Conservation (phyloP, 2,113 vertebrate species). For the Scartelaos histophorus region DNA sequence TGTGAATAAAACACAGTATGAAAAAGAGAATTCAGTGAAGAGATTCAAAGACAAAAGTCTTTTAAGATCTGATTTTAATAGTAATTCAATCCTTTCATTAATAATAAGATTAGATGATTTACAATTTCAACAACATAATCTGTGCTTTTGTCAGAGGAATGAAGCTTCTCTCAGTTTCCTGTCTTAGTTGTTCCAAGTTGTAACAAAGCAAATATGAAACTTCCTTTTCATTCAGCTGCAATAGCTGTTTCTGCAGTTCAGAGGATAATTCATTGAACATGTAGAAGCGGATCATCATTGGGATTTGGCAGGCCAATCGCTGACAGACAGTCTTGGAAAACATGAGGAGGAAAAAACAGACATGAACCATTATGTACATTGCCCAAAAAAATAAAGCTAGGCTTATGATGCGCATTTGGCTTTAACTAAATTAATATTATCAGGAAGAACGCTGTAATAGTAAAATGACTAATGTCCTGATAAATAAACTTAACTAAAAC, state of each 20-base stretch:
- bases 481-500: too few relatives aligned
- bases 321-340: conserved; percentile 75
- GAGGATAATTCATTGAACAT: conserved; percentile 71
- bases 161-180: conserved; percentile 71
- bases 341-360: conserved; percentile 8
- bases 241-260: conserved; percentile 77
- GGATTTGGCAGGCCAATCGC: conserved; percentile 83
- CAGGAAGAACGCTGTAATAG: too few relatives aligned
- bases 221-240: conserved; percentile 79
- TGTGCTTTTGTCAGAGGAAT: conserved; percentile 75
- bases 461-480: too few relatives aligned
- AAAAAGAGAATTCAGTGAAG: too few relatives aligned
- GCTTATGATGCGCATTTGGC: too few relatives aligned
- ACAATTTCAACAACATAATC: conserved; percentile 5
- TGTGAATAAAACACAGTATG: too few relatives aligned
- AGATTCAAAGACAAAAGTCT: too few relatives aligned
- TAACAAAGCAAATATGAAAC: conserved; percentile 48
- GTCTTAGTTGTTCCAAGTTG: conserved; percentile 71
- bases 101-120: not conserved
- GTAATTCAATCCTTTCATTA: not conserved
- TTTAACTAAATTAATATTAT: too few relatives aligned
- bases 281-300: conserved; percentile 82
- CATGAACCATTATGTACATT: not conserved
- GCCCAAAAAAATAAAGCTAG: too few relatives aligned
- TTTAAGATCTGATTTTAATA: too few relatives aligned